Conservation (phyloP, 35 echinoderm and acorn worm species). For the Patiria miniata region DNA sequence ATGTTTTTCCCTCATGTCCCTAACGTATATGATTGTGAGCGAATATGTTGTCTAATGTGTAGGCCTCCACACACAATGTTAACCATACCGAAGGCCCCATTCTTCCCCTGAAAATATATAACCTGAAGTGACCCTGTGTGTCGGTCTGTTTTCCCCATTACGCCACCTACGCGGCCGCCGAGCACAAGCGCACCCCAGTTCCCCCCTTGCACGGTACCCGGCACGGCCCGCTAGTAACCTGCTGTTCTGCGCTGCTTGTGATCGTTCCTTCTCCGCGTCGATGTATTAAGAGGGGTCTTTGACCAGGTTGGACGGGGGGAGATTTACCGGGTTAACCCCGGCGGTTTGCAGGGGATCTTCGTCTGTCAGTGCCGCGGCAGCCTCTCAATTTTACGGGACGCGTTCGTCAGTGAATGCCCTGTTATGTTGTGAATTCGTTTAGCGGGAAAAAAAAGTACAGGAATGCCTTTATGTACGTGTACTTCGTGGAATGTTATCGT, state of each 20-base stretch:
- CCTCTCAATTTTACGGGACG: background rate
- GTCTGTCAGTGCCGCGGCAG: conserved; percentile 11
- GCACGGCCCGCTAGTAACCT: background rate
- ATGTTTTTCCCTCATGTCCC: no score
- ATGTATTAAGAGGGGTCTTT: conserved; percentile 15
- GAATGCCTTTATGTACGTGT: background rate
- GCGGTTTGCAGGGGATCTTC: conserved; percentile 5
- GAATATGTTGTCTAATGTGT: no score
- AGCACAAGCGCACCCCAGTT: background rate
- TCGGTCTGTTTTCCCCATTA: background rate
- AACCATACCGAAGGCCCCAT: no score
- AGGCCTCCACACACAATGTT: no score
- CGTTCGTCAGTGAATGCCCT: conserved; percentile 15
- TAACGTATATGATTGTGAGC: no score
- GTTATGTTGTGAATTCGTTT: conserved; percentile 1
- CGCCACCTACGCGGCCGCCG: conserved; percentile 1
- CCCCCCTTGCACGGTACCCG: background rate
- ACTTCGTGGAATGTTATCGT: background rate
- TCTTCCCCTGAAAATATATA: background rate
- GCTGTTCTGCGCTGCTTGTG: background rate
- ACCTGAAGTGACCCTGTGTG: background rate
- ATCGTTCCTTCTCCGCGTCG: background rate
- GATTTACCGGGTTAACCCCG: conserved; percentile 24
- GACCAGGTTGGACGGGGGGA: conserved; percentile 4
- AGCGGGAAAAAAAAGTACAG: background rate